These are phyloP conservation scores for Epirrhoe alternata DNA, from an alignment of 2,888 invertebrate species.

Conservation along the genomic window DNA sequence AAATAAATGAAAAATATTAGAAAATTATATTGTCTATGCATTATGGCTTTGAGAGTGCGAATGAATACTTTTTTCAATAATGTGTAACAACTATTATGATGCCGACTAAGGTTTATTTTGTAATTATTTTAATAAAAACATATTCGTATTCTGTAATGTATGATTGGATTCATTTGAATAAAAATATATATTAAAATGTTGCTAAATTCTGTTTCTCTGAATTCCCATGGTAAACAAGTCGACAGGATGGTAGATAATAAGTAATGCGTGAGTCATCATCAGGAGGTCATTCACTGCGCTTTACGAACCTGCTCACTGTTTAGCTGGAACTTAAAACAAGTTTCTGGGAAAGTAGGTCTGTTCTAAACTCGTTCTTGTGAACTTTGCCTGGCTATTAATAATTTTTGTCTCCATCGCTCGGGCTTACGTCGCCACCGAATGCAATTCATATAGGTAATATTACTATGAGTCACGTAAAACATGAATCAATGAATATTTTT, in stretches of 20 bases:
- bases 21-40: constrained; percentile 68
- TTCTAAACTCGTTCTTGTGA: constrained; percentile 14
- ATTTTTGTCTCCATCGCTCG: background rate
- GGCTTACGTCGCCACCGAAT: background rate
- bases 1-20: constrained; percentile 58
- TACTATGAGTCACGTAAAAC: background rate
- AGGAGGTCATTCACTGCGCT: constrained; percentile 3
- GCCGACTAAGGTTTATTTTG: constrained; percentile 81
- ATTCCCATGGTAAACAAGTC: constrained; percentile 8
- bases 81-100: constrained; percentile 73
- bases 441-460: background rate
- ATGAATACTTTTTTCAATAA: constrained; percentile 69
- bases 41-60: constrained; percentile 71
- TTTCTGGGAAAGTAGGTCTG: constrained; percentile 14
- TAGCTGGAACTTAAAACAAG: constrained; percentile 11
- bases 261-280: constrained; percentile 19
- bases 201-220: constrained; percentile 72
- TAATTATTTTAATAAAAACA: constrained; percentile 82
- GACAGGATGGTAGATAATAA: constrained; percentile 22
- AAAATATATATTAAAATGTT: constrained; percentile 86
- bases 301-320: constrained; percentile 15
- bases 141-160: constrained; percentile 83
- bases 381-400: background rate
- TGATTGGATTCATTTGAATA: constrained; percentile 85
- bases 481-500: background rate